Percentiles rank a stretch among this genome's conserved stretches.
phyloP scores from a whole-genome alignment of 1,140 invertebrate genomes.

The Eumaeus atala region DNA sequence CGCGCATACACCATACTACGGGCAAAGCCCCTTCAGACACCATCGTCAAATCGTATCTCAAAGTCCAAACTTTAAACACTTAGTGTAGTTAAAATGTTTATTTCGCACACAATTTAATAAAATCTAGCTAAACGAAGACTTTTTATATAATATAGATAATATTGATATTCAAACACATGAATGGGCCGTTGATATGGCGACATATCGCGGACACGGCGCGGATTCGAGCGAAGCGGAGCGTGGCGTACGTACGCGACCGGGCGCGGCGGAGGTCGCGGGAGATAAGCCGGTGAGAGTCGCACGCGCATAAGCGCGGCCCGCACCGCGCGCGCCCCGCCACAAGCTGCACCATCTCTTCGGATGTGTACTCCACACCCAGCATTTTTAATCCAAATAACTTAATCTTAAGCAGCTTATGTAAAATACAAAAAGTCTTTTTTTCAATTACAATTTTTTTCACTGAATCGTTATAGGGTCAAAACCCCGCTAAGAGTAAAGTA shows the following conservation, averaged over 20 bases:
- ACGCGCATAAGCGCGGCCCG: conserved; percentile 51
- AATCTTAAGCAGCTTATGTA: conserved; percentile 52
- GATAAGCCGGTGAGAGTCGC: conserved; percentile 72
- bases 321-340: conserved; percentile 48
- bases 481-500: no score
- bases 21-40: conserved; percentile 75
- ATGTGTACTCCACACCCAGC: conserved; percentile 37
- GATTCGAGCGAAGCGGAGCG: conserved; percentile 40
- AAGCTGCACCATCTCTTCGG: conserved; percentile 38
- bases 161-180: conserved; percentile 45
- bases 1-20: conserved; percentile 79
- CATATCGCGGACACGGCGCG: conserved; percentile 60
- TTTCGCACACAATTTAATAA: conserved; percentile 35
- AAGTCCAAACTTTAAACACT: conserved; percentile 27
- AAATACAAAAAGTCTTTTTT: conserved; percentile 13
- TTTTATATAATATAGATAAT: conserved; percentile 44
- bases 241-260: conserved; percentile 59
- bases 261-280: conserved; percentile 65
- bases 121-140: conserved; percentile 47
- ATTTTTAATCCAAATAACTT: conserved; percentile 60
- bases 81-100: conserved; percentile 3
- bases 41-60: conserved; percentile 58
- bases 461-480: no score
- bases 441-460: no score
- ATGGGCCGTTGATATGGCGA: conserved; percentile 46